A percentile compares a stretch with the other conserved stretches of the same genome.
Evolutionary conservation across 2,113 vertebrate species (phyloP).

Genomic region (Rana temporaria): DNA sequence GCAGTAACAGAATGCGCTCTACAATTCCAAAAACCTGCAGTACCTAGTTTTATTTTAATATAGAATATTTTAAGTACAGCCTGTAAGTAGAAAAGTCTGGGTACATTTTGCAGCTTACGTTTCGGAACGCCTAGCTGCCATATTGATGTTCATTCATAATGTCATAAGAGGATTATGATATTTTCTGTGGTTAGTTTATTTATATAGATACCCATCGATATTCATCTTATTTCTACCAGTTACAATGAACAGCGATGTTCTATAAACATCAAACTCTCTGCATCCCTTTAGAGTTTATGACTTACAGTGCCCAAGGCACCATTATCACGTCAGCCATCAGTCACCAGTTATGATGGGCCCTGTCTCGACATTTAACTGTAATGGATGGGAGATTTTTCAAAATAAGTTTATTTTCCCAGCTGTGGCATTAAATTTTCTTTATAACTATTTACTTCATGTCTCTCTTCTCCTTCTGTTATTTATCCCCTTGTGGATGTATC

Average conservation of each 20-base stretch:
- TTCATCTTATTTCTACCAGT: slow-evolving; percentile 48
- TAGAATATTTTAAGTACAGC: neutral
- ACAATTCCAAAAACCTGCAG: slow-evolving; percentile 9
- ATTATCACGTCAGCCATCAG: slow-evolving; percentile 60
- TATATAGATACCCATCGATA: slow-evolving; percentile 28
- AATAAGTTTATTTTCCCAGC: slow-evolving; percentile 65
- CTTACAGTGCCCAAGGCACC: slow-evolving; percentile 57
- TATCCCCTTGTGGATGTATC: slow-evolving; percentile 21
- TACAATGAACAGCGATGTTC: slow-evolving; percentile 52
- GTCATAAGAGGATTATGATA: neutral
- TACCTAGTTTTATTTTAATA: slow-evolving; percentile 4
- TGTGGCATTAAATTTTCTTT: slow-evolving; percentile 57
- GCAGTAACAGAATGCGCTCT: neutral
- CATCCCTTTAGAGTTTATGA: slow-evolving; percentile 61
- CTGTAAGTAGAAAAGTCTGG: neutral
- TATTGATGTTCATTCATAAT: slow-evolving; percentile 35
- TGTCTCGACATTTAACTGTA: slow-evolving; percentile 65
- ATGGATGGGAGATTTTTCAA: slow-evolving; percentile 59
- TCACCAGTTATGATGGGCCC: slow-evolving; percentile 60
- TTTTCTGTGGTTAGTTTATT: slow-evolving; percentile 30
- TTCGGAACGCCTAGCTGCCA: slow-evolving; percentile 1
- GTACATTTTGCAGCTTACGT: slow-evolving; percentile 21
- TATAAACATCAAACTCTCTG: slow-evolving; percentile 59
- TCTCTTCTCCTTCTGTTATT: slow-evolving; percentile 35
- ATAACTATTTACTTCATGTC: slow-evolving; percentile 53